Evolutionary conservation across 2,113 vertebrate species (phyloP).

Genomic region (Corvus cornix): DNA sequence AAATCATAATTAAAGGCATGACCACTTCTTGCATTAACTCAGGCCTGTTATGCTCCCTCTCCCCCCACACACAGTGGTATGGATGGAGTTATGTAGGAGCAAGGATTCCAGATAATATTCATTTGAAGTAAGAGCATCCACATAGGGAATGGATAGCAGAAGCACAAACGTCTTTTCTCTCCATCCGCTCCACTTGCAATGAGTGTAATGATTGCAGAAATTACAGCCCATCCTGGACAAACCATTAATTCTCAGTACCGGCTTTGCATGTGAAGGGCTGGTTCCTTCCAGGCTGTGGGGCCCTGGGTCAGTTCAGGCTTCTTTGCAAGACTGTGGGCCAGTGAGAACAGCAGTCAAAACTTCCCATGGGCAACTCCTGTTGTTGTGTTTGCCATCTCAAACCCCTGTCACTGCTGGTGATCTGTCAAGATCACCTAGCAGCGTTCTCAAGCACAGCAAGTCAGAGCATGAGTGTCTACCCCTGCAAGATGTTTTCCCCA

Average conservation of each 20-base stretch:
- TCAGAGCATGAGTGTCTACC: background rate
- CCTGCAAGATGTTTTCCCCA: background rate
- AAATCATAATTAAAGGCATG: background rate
- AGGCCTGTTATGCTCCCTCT: background rate
- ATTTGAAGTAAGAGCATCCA: background rate
- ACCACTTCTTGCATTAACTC: background rate
- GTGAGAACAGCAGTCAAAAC: background rate
- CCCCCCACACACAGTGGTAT: background rate
- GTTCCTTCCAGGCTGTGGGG: background rate
- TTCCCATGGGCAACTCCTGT: background rate
- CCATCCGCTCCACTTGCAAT: background rate
- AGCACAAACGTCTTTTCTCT: background rate
- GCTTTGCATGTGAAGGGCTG: background rate
- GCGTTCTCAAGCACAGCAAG: background rate
- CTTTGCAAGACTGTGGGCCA: background rate
- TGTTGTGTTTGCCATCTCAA: background rate
- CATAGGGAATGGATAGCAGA: background rate
- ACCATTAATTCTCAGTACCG: background rate
- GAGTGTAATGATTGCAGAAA: background rate
- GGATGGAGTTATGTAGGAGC: background rate
- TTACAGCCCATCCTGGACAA: background rate
- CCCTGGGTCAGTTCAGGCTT: background rate
- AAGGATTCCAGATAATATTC: background rate
- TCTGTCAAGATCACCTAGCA: background rate
- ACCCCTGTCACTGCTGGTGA: background rate